phyloP scores from a whole-genome alignment of 2,113 vertebrate genomes.

The Psilopogon haemacephalus region DNA sequence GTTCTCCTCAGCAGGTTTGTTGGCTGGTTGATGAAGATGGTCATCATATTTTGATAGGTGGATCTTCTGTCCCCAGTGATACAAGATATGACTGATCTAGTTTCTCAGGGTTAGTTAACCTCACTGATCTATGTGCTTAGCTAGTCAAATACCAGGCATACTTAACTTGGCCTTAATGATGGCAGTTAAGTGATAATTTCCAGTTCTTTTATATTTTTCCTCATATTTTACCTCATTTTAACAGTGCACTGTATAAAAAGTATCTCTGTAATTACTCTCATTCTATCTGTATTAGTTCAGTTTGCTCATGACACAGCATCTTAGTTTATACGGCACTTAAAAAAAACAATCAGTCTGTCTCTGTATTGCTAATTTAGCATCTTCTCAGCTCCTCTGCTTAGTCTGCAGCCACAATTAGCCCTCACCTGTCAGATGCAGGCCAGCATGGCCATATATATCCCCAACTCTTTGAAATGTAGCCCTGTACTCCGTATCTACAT shows the following conservation, averaged over 20 bases:
- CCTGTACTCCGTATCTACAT: not conserved
- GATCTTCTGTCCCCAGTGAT: not conserved
- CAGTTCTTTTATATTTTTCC: not conserved
- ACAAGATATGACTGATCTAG: not conserved
- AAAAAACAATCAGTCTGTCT: not conserved
- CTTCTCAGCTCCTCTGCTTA: not conserved
- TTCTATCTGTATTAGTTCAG: not conserved
- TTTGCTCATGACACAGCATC: not conserved
- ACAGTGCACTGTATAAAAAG: not conserved
- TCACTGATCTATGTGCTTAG: not conserved
- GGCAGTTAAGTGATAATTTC: not conserved
- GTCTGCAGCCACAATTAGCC: not conserved
- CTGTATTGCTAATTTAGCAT: not conserved
- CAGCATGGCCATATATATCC: not conserved
- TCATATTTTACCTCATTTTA: not conserved
- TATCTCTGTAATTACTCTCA: not conserved
- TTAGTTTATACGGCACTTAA: not conserved
- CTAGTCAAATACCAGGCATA: not conserved
- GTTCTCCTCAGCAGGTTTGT: not conserved
- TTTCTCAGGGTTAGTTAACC: not conserved
- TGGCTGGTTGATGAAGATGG: not conserved
- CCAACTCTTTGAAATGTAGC: not conserved
- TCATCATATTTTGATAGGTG: not conserved
- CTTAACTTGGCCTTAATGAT: not conserved
- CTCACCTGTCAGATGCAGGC: not conserved